Evolutionary conservation across 2,888 invertebrate genomes (phyloP), one percentile per base, ranked within the genome.

Genomic region (Drosophila setosimentum): DNA sequence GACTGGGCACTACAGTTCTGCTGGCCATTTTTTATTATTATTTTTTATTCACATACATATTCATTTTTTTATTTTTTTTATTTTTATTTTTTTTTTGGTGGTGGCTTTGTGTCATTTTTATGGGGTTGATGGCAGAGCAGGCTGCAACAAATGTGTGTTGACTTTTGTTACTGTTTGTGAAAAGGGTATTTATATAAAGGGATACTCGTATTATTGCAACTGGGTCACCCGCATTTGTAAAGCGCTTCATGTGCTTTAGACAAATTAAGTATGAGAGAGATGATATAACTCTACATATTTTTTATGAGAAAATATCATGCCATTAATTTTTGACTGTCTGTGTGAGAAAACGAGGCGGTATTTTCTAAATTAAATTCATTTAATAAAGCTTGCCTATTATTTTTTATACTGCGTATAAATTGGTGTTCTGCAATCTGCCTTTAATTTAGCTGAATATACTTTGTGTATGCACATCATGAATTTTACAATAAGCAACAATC

Each of bases 71-170:
- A 49, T 51, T 65, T 6, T 65, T 69, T 53, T 32, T 48, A 51
- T 62, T 45, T 55, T 62, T 53, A 50, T 62, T 68, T 62, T 45
- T 55, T 62, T 53, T 53, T 62, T 68, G 76, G 88, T 88, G 89
- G 78, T 84, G 83, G 78, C 89, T 84, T 83, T 81, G 78, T 74
- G 84, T 86, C 81, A 81, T 76, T 88, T 65, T 58, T 63, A 29
- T 40, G 35, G 68, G 81, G 78, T 70, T 70, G 68, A 49, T 72
- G 42, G 40, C 49, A 27, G 30, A 58, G 64, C 50, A 65, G 80
- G 76, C 76, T 80, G 80, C 76, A 78, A 78, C 76, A 80, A 80
- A 76, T 71, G 76, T 69, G 29, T 69, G 75, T 61, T 63, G 55
- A 35, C 61, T 65, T 55, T 53, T 37, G 72, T 73, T 40, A 57